Percentiles rank a stretch among this genome's conserved stretches.
phyloP scores from a whole-genome alignment of 2,113 vertebrate species.

The Rhea pennata region DNA sequence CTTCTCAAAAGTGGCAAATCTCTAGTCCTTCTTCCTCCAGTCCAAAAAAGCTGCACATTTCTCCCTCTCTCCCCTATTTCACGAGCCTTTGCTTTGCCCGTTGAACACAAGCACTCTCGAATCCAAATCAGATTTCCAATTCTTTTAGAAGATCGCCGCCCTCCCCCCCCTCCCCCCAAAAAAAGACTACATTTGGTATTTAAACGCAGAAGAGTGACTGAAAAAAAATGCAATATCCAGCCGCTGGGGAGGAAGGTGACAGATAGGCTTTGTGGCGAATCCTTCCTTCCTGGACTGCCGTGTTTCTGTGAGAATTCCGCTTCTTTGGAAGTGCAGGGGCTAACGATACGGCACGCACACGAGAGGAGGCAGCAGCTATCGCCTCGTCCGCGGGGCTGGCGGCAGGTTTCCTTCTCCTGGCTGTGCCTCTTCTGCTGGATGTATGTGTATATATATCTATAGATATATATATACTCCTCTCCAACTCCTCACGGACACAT shows the following conservation, averaged over 20 bases:
- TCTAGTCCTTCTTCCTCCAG: not conserved
- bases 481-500: slow-evolving; percentile 64
- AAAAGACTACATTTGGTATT: slow-evolving; percentile 57
- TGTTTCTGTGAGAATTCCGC: not conserved
- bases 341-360: not conserved
- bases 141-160: slow-evolving; percentile 28
- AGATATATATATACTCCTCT: not conserved
- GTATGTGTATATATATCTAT: not conserved
- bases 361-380: not conserved
- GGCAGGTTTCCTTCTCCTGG: not conserved
- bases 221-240: not conserved
- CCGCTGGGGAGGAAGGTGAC: not conserved
- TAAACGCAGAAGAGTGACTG: not conserved
- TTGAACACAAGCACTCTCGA: not conserved
- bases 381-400: not conserved
- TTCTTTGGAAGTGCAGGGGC: not conserved
- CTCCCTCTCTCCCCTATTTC: not conserved
- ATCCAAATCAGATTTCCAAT: not conserved
- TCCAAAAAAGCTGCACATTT: not conserved
- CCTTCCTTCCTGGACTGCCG: not conserved
- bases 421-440: not conserved
- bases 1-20: not conserved
- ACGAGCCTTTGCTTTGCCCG: not conserved
- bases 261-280: slow-evolving; percentile 5
- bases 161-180: not conserved